Evolutionary conservation across 2,888 invertebrate species (phyloP).

Genomic region (Hermaeophaga mercurialis): DNA sequence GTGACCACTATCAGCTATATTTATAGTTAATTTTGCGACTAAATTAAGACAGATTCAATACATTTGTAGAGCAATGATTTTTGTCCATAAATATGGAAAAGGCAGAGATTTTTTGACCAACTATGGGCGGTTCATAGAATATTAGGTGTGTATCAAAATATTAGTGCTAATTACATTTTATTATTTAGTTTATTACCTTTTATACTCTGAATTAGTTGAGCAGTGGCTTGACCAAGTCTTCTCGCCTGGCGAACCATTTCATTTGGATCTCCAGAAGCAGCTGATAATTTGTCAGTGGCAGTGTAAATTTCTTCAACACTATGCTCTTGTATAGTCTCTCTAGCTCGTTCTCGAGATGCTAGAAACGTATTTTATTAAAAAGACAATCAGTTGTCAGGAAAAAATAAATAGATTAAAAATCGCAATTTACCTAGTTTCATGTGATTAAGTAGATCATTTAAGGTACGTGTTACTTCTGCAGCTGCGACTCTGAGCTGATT

Average conservation of each 20-base stretch:
- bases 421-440: slow-evolving; percentile 70
- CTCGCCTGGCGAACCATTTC: slow-evolving; percentile 96
- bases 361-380: slow-evolving; percentile 6
- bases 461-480: slow-evolving; percentile 82
- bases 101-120: no score
- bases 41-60: no score
- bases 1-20: no score
- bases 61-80: no score
- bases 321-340: slow-evolving; percentile 71
- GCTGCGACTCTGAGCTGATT: slow-evolving; percentile 85
- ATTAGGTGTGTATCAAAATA: no score
- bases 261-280: slow-evolving; percentile 82
- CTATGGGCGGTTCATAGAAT: no score
- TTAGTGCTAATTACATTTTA: background rate
- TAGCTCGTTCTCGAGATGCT: slow-evolving; percentile 66
- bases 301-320: slow-evolving; percentile 89
- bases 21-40: no score
- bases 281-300: slow-evolving; percentile 86
- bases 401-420: slow-evolving; percentile 34
- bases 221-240: slow-evolving; percentile 90
- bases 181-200: slow-evolving; percentile 58
- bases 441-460: slow-evolving; percentile 88
- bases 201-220: slow-evolving; percentile 91
- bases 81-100: no score
- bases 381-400: background rate